A percentile compares a stretch with the other conserved stretches of the same genome.
These are phyloP conservation scores for Macrotrachela quadricornifera DNA, from an alignment of 1,140 invertebrate genomes.

Conservation along the genomic window DNA sequence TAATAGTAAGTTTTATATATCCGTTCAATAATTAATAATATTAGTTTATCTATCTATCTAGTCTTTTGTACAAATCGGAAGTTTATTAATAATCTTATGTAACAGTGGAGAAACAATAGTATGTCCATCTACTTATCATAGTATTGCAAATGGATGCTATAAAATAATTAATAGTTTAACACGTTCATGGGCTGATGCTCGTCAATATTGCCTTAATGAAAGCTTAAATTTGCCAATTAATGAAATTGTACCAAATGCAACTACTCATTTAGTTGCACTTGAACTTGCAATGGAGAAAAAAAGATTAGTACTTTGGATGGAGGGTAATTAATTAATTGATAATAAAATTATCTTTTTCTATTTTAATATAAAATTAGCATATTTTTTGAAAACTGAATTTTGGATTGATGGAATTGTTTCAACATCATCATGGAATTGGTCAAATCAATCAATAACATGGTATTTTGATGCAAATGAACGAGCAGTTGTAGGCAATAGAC, in stretches of 20 bases:
- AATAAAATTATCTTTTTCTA: too few species aligned
- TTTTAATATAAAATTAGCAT: not conserved
- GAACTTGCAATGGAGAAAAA: not conserved
- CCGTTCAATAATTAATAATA: too few species aligned
- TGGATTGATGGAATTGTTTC: not conserved
- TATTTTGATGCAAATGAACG: too few species aligned
- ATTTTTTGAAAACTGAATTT: not conserved
- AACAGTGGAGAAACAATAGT: too few species aligned
- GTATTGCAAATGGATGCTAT: conserved; percentile 5
- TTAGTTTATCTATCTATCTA: too few species aligned
- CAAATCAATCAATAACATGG: too few species aligned
- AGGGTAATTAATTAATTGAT: not conserved
- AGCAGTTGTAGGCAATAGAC: too few species aligned
- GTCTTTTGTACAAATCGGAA: too few species aligned
- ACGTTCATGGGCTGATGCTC: not conserved
- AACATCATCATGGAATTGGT: not conserved
- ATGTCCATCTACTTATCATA: not conserved
- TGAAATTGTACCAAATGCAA: not conserved
- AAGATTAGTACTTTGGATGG: conserved; percentile 1
- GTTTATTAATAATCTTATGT: too few species aligned
- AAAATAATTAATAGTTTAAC: not conserved
- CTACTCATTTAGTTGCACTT: conserved; percentile 3
- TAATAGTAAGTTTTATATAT: too few species aligned
- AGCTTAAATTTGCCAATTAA: not conserved
- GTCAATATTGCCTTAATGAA: not conserved